These are phyloP conservation scores for Linnaemya vulpina DNA, from an alignment of 2,888 invertebrate species.

Conservation along the genomic window DNA sequence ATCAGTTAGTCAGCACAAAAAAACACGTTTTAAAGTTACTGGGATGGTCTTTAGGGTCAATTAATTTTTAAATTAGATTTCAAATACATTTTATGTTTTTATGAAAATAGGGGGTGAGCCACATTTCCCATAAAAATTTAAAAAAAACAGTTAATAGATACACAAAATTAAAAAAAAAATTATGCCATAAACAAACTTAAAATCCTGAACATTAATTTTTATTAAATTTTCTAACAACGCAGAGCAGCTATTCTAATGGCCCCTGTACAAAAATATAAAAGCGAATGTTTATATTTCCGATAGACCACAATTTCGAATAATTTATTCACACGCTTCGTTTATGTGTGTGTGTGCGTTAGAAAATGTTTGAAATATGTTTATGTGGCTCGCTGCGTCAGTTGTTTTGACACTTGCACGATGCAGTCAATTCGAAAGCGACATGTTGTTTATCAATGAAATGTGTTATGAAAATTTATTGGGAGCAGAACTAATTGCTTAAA, in stretches of 20 bases:
- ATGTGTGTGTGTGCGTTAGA: not conserved
- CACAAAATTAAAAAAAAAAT: no score
- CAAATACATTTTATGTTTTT: no score
- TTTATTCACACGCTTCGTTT: slow-evolving; percentile 38
- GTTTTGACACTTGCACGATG: slow-evolving; percentile 20
- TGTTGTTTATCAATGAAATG: slow-evolving; percentile 12
- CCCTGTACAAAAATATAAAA: not conserved
- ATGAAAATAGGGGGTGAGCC: no score
- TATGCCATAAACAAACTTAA: not conserved
- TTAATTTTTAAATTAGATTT: no score
- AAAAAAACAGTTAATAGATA: no score
- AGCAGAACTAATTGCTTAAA: slow-evolving; percentile 44
- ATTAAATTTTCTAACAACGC: not conserved
- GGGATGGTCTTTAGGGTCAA: no score
- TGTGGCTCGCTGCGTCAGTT: not conserved
- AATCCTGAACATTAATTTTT: not conserved
- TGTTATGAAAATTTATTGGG: slow-evolving; percentile 24
- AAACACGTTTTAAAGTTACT: no score
- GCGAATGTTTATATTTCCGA: no score
- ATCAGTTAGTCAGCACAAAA: no score
- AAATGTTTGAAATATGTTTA: slow-evolving; percentile 10
- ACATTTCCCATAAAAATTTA: no score
- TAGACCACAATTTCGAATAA: not conserved
- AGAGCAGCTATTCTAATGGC: not conserved
- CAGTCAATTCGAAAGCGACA: not conserved